phyloP scores from a whole-genome alignment of 2,113 vertebrate species.

The Megaceryle maxima region DNA sequence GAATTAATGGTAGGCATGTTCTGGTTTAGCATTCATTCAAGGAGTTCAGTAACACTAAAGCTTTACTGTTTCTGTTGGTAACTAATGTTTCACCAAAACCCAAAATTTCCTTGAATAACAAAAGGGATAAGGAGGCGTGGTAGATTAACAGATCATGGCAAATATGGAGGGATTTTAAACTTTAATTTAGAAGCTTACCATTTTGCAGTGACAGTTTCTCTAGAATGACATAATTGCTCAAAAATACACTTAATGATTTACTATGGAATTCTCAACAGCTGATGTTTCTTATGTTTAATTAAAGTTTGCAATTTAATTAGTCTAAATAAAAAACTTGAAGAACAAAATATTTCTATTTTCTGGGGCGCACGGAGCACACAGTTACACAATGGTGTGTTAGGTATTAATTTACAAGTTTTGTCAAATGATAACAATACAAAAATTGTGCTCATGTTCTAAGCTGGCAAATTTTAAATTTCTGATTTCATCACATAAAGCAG shows the following conservation, averaged over 20 bases:
- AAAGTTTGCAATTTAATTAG: neutral
- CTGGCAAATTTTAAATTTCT: neutral
- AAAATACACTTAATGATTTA: neutral
- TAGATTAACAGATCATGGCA: neutral
- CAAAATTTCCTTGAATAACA: neutral
- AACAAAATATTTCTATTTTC: neutral
- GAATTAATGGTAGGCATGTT: neutral
- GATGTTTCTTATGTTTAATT: neutral
- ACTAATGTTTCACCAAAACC: neutral
- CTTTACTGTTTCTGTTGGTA: neutral
- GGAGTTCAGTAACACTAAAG: neutral
- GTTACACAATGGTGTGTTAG: neutral
- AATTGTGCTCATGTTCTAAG: slow-evolving; percentile 1
- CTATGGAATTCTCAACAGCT: neutral
- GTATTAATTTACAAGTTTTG: neutral
- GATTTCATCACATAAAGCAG: slow-evolving; percentile 5
- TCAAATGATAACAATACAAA: neutral
- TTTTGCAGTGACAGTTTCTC: neutral
- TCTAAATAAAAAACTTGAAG: neutral
- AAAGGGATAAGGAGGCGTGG: neutral
- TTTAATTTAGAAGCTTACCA: neutral
- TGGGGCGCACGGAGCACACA: neutral
- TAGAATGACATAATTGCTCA: neutral
- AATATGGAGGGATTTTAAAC: neutral
- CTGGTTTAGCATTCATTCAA: neutral